phyloP scores from a whole-genome alignment of 2,888 invertebrate genomes.

The Euspilapteryx auroguttella region DNA sequence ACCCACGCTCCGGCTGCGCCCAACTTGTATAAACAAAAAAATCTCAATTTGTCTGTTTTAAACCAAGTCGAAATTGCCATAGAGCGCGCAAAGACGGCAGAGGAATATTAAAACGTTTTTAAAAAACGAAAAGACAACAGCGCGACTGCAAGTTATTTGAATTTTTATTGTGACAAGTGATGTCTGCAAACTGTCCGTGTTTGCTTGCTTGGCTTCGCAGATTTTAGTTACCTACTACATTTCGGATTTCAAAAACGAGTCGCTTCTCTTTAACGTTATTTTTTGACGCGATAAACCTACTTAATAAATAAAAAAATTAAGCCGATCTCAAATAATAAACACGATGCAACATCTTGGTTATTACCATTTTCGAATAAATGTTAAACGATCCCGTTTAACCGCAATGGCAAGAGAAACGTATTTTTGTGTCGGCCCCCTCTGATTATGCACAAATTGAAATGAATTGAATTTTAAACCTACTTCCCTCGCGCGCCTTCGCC shows the following conservation, averaged over 20 bases:
- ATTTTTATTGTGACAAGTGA: constrained; percentile 39
- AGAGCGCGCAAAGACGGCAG: constrained; percentile 37
- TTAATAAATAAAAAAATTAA: too few species aligned
- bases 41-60: constrained; percentile 44
- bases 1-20: constrained; percentile 51
- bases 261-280: too few species aligned
- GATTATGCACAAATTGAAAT: constrained; percentile 58
- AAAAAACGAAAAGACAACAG: constrained; percentile 30
- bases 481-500: constrained; percentile 24
- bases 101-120: constrained; percentile 55
- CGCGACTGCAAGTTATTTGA: constrained; percentile 38
- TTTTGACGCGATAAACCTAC: too few species aligned
- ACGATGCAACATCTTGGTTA: too few species aligned
- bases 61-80: constrained; percentile 47
- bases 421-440: constrained; percentile 45
- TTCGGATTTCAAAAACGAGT: too few species aligned
- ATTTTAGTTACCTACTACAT: too few species aligned
- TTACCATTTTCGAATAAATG: too few species aligned
- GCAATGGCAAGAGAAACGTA: constrained; percentile 35
- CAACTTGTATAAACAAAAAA: constrained; percentile 57
- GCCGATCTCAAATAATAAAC: too few species aligned
- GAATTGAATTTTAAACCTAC: constrained; percentile 58
- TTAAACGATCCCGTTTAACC: constrained; percentile 26
- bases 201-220: neutral
- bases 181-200: constrained; percentile 8